phyloP scores from a whole-genome alignment of 2,797 vertebrate genomes.

The Pseudocheirus occidentalis region DNA sequence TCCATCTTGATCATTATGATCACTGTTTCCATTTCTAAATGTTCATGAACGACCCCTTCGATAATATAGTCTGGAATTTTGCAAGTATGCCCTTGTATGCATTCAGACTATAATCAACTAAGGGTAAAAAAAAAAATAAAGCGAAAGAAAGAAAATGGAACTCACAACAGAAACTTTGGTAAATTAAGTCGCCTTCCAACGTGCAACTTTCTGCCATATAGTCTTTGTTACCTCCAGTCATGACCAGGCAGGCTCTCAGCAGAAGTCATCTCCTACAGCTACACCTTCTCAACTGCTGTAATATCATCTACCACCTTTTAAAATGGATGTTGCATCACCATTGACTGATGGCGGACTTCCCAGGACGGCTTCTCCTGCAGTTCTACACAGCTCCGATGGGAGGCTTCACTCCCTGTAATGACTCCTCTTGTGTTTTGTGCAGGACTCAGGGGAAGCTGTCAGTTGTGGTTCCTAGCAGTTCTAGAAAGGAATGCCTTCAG shows the following conservation, averaged over 20 bases:
- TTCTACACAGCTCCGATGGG: neutral
- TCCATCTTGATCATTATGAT: neutral
- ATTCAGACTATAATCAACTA: neutral
- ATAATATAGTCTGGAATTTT: neutral
- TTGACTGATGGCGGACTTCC: neutral
- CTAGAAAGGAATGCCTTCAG: neutral
- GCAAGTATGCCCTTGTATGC: neutral
- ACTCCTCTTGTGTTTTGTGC: neutral
- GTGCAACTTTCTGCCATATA: neutral
- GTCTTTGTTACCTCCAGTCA: neutral
- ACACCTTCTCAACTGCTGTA: neutral
- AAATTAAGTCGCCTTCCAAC: neutral
- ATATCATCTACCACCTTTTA: neutral
- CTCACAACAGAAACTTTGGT: neutral
- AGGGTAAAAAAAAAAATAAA: neutral
- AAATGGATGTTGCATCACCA: neutral
- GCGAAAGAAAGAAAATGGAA: neutral
- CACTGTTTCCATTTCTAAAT: neutral
- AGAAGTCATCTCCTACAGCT: neutral
- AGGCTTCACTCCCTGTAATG: neutral
- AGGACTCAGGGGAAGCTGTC: neutral
- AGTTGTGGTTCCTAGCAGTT: neutral
- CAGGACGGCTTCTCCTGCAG: neutral
- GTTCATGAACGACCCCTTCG: neutral
- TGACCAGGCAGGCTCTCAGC: neutral